Base-by-base conservation (phyloP, 2,888 invertebrate genomes). In the Micoletzkya japonica region DNA sequence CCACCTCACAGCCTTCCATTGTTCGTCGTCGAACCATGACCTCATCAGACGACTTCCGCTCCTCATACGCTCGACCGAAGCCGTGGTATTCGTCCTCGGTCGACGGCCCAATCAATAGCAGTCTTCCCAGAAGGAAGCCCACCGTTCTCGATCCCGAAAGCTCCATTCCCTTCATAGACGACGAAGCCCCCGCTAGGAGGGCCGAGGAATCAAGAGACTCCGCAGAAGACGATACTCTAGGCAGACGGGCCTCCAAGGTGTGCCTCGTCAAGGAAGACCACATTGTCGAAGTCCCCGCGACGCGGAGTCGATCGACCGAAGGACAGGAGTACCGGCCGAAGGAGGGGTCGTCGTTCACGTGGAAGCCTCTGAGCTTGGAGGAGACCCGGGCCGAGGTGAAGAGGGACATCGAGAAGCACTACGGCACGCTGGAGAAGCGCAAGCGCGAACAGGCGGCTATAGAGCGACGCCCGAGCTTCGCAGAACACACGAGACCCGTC, bases 131-230 rank as follows among this genome's bases (percentile, higher is more conserved):
- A 14, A 76, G 74, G n/a, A 69, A 59, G 52, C 77, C 76, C 0
- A 74, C 75, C 2, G 74, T 75, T 2, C 76, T 75, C 32, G 68
- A 74, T 28, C 77, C 79, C 0, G 79, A 75, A 34, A 58, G 17
- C 50, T 44, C 44, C 37, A 75, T 78, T 52, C 78, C 78, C 1
- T 78, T 70, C 63, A 78, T 78, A 20, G 78, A 78, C 52, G 78
- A 76, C 4, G 78, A 76, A 10, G 66, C 50, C 26, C 56, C n/a
- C 17, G 56, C n/a, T 10, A 54, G 56, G 26, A 54, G 7, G 17
- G 7, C 7, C 56, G 26, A 10, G 17, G 56, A 54, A 24, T 26
- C 10, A 10, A 24, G n/a, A 10, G 10, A 28, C n/a, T 10, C 56
- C 28, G 7, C 56, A 24, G 56, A 44, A 20, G 44, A 14, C 44